These are phyloP conservation scores for Lucilia sericata DNA, from an alignment of 1,140 invertebrate genomes.

Conservation along the genomic window DNA sequence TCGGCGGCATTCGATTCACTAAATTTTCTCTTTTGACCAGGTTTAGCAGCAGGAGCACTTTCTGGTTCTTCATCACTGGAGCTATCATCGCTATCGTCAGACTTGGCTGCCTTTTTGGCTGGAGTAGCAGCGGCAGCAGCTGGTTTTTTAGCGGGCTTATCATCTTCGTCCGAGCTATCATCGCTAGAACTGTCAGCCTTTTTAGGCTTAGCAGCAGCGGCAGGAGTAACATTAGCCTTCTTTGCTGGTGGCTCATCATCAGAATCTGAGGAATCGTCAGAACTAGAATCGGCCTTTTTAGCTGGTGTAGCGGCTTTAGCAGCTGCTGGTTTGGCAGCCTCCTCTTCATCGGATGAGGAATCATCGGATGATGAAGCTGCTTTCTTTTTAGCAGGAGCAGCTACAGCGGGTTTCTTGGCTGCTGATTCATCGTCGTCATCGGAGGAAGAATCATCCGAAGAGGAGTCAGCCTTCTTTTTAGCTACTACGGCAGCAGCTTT, in stretches of 20 bases:
- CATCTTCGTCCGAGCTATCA: constrained; percentile 53
- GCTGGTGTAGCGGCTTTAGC: constrained; percentile 47
- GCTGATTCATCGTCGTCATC: constrained; percentile 58
- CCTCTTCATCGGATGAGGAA: constrained; percentile 62
- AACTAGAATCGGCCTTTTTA: constrained; percentile 48
- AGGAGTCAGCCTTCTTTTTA: constrained; percentile 49
- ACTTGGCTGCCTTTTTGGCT: constrained; percentile 48
- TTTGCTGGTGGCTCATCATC: constrained; percentile 53
- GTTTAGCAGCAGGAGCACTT: constrained; percentile 55
- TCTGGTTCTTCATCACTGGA: constrained; percentile 64
- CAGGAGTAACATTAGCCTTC: constrained; percentile 51
- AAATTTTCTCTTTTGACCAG: constrained; percentile 67
- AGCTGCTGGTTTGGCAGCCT: constrained; percentile 55
- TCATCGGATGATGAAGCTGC: constrained; percentile 63
- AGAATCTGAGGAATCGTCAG: constrained; percentile 52
- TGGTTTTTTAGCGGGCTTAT: constrained; percentile 51
- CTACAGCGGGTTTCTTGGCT: constrained; percentile 51
- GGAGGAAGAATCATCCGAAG: constrained; percentile 46
- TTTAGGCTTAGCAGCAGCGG: constrained; percentile 50
- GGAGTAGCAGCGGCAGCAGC: constrained; percentile 52
- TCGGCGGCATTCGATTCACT: constrained; percentile 56
- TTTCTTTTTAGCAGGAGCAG: constrained; percentile 52
- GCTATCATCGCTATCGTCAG: constrained; percentile 58
- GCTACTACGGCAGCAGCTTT: constrained; percentile 34
- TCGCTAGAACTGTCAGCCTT: constrained; percentile 52